Evolutionary conservation across 2,888 invertebrate species (phyloP).

Genomic region (Synanthedon vespiformis): DNA sequence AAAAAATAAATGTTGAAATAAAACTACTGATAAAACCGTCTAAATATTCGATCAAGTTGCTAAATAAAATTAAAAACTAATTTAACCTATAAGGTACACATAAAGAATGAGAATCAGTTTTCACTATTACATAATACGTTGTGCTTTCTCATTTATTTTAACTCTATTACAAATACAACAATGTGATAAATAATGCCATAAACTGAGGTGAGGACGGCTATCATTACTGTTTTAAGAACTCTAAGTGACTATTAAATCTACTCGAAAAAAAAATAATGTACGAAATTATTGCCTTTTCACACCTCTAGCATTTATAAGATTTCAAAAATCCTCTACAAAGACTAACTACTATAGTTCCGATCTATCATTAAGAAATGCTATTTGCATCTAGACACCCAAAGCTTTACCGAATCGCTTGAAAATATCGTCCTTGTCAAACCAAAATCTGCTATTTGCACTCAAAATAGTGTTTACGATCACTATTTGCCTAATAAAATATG

Average conservation of each 20-base stretch:
- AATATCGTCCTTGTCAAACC: neutral
- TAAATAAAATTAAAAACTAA: neutral
- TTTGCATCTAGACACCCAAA: slow-evolving; percentile 48
- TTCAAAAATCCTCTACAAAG: slow-evolving; percentile 31
- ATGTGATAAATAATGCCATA: neutral
- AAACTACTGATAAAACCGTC: too few species aligned
- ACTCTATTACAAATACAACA: neutral
- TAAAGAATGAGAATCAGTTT: neutral
- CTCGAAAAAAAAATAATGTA: neutral
- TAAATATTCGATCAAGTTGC: neutral
- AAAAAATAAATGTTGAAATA: too few species aligned
- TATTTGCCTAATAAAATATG: too few species aligned
- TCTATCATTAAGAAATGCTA: slow-evolving; percentile 20
- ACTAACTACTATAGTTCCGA: slow-evolving; percentile 28
- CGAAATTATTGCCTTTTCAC: slow-evolving; percentile 2
- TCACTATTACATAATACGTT: neutral
- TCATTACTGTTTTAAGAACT: slow-evolving; percentile 4
- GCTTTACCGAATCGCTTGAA: slow-evolving; percentile 19
- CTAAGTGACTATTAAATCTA: neutral
- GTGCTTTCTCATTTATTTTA: neutral
- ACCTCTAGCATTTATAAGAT: neutral
- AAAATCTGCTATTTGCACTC: too few species aligned
- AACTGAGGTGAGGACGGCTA: slow-evolving; percentile 5
- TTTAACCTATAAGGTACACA: neutral
- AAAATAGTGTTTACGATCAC: too few species aligned